Evolutionary conservation across 2,113 vertebrate species (phyloP), one percentile per base, ranked within the genome.

Genomic region (Procavia capensis): DNA sequence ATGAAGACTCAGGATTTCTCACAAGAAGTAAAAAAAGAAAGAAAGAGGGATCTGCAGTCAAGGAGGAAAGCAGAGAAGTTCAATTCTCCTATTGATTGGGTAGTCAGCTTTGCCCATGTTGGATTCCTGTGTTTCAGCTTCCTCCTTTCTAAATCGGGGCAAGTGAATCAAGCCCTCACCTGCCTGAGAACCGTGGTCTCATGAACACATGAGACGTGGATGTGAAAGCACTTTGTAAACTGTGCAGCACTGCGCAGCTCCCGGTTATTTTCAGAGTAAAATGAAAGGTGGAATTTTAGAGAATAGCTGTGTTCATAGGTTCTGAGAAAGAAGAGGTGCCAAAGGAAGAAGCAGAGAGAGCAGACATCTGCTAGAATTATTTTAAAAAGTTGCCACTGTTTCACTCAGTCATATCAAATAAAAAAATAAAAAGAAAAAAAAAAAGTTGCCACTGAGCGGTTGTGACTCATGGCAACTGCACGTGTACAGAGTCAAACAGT

Each of bases 71-170:
- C 25, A 10, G 83, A 72, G 20, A 78, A 31, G 3, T 4, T 63
- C 27, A 39, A 41, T 74, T 74, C n/a, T 85, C n/a, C 45, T 3
- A 22, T 22, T 57, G 54, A 39, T 1, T 50, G 27, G 31, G 41
- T 47, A 3, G 72, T 93, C 36, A 41, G 5, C 83, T 96, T 72
- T 92, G 41, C 50, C 31, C 3, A 22, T 31, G 27, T 88, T 93
- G 59, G 39, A 87, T 89, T 91, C 90, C 70, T 94, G 43, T 93
- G 20, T 43, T 95, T 74, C 2, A 81, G 54, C 88, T 85, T 97
- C 92, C 92, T 96, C 94, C 43, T 92, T 96, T 94, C 93, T 11
- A 82, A 78, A 81, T 91, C 50, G 85, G 91, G 92, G 92, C n/a
- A 93, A 92, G 61, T 88, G 85, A 95, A 92, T 94, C 90, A 82